A percentile compares a stretch with the other conserved stretches of the same genome.
Evolutionary conservation across 2,113 vertebrate genomes (phyloP).

Genomic region (Hassar affinis): DNA sequence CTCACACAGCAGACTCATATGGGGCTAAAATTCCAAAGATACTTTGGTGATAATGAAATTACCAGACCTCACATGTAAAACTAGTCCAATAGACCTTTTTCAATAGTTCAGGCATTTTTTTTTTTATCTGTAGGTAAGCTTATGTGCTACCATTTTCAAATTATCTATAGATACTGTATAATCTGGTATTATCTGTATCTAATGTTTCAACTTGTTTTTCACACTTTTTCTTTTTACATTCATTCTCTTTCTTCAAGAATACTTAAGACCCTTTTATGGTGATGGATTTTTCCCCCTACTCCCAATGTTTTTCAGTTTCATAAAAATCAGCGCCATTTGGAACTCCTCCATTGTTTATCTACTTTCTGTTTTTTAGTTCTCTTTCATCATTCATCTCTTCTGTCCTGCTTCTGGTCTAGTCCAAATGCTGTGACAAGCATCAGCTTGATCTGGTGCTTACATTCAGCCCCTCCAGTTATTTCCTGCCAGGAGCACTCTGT

Average conservation of each 20-base stretch:
- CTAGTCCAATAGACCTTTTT: not conserved
- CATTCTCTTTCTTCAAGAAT: not conserved
- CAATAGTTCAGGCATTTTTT: not conserved
- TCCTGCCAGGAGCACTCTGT: not conserved
- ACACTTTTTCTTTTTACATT: not conserved
- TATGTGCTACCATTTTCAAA: not conserved
- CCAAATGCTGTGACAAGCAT: not conserved
- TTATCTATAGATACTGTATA: not conserved
- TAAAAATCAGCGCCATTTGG: not conserved
- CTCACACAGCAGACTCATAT: not conserved
- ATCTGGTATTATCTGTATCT: not conserved
- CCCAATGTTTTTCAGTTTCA: not conserved
- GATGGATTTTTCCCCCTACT: not conserved
- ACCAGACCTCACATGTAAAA: not conserved
- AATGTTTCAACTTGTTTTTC: too few species aligned
- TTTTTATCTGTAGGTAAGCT: not conserved
- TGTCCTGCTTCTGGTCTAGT: slow-evolving; percentile 11
- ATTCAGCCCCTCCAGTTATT: not conserved
- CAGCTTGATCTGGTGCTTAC: not conserved
- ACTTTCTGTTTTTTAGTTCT: not conserved
- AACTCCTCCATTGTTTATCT: slow-evolving; percentile 5
- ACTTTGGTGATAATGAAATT: not conserved
- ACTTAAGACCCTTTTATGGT: not conserved
- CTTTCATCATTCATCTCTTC: not conserved
- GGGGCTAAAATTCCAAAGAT: not conserved